Evolutionary conservation across 2,797 vertebrate species (phyloP).

Genomic region (Rhynchonycteris naso): DNA sequence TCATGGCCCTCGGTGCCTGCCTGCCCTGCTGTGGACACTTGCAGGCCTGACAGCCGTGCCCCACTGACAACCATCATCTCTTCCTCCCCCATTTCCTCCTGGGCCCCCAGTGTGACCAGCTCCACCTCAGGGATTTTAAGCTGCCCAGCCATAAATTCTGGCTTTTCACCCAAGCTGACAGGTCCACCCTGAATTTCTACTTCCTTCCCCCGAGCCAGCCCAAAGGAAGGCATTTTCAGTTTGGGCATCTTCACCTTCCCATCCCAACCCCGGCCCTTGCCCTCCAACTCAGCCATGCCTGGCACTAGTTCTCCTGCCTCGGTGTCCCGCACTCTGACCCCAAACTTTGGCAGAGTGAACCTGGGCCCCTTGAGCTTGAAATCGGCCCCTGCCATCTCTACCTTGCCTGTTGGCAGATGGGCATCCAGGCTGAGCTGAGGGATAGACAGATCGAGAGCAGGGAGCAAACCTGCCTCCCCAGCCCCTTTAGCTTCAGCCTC

Average conservation of each 20-base stretch:
- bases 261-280: slow-evolving; percentile 84
- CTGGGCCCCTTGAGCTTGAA: slow-evolving; percentile 88
- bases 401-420: slow-evolving; percentile 84
- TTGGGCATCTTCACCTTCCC: slow-evolving; percentile 87
- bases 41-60: slow-evolving; percentile 86
- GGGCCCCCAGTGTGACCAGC: slow-evolving; percentile 84
- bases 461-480: slow-evolving; percentile 83
- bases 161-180: slow-evolving; percentile 68
- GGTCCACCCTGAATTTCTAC: slow-evolving; percentile 80
- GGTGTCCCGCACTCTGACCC: slow-evolving; percentile 85
- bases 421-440: slow-evolving; percentile 90
- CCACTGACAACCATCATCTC: slow-evolving; percentile 59
- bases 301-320: slow-evolving; percentile 75
- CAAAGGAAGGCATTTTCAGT: slow-evolving; percentile 88
- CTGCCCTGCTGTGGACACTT: slow-evolving; percentile 82
- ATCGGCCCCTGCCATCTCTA: slow-evolving; percentile 83
- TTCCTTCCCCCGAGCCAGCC: slow-evolving; percentile 85
- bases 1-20: slow-evolving; percentile 86
- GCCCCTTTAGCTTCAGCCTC: slow-evolving; percentile 68
- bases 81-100: slow-evolving; percentile 75
- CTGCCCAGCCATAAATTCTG: slow-evolving; percentile 71
- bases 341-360: slow-evolving; percentile 89
- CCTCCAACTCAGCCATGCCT: slow-evolving; percentile 62
- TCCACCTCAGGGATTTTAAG: slow-evolving; percentile 86
- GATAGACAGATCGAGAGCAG: slow-evolving; percentile 89